Conservation (phyloP, 2,888 invertebrate species). For the Serrognathus titanus region DNA sequence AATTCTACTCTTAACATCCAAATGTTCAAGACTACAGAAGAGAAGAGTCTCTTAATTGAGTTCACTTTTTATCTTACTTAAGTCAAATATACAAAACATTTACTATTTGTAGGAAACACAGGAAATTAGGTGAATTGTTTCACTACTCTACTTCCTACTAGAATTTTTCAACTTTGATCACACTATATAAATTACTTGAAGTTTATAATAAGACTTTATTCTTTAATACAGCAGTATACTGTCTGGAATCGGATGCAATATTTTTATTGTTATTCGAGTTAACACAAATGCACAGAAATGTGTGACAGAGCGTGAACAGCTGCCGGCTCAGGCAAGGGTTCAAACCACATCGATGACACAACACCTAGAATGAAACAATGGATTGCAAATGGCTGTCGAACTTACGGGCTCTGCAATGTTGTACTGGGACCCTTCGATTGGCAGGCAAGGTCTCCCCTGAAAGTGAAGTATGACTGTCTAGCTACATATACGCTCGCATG, state of each 20-base stretch:
- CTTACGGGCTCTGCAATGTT: conserved; percentile 49
- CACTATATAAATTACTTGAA: too few relatives aligned
- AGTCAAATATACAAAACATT: too few relatives aligned
- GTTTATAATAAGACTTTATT: too few relatives aligned
- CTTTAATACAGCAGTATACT: not conserved
- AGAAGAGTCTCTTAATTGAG: too few relatives aligned
- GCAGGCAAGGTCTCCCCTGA: conserved; percentile 56
- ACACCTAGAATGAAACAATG: conserved; percentile 33
- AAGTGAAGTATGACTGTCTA: conserved; percentile 47
- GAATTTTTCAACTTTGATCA: too few relatives aligned
- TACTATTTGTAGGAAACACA: too few relatives aligned
- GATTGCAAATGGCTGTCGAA: conserved; percentile 32
- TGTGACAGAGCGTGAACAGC: conserved; percentile 13
- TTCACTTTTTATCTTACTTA: too few relatives aligned
- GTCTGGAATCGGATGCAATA: not conserved
- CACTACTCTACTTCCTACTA: too few relatives aligned
- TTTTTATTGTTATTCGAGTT: not conserved
- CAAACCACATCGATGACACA: conserved; percentile 34
- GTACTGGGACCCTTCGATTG: conserved; percentile 46
- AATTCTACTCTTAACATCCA: too few relatives aligned
- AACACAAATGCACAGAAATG: not conserved
- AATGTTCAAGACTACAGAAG: too few relatives aligned
- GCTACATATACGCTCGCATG: conserved; percentile 19
- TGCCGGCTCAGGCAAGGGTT: conserved; percentile 28
- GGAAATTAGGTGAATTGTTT: too few relatives aligned